Evolutionary conservation across 2,797 vertebrate species (phyloP).

Genomic region (Ambastaia sidthimunki): DNA sequence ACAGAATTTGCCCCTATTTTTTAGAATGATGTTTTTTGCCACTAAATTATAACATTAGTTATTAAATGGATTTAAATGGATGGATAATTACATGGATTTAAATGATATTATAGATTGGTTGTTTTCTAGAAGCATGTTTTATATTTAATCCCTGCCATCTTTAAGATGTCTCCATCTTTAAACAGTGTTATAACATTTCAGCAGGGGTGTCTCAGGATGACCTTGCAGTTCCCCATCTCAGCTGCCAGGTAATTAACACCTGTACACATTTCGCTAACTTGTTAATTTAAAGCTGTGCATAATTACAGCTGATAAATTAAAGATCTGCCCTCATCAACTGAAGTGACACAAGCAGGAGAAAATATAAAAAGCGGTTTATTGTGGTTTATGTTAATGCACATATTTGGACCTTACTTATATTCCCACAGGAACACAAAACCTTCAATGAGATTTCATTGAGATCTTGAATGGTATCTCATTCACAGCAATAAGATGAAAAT

Average conservation of each 20-base stretch:
- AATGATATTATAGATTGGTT: background rate
- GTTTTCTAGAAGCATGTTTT: slow-evolving; percentile 11
- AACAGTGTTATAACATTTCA: slow-evolving; percentile 43
- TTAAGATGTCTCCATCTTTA: slow-evolving; percentile 53
- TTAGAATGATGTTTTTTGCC: no score
- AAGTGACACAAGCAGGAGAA: background rate
- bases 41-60: no score
- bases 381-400: background rate
- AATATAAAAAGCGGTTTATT: background rate
- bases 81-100: background rate
- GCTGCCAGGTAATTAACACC: slow-evolving; percentile 61
- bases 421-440: no score
- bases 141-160: slow-evolving; percentile 23
- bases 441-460: no score
- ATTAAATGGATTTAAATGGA: no score
- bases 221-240: slow-evolving; percentile 50
- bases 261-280: slow-evolving; percentile 40
- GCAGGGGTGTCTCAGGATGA: slow-evolving; percentile 51
- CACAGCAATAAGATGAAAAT: no score
- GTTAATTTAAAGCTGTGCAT: slow-evolving; percentile 43
- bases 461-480: no score
- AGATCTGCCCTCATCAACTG: slow-evolving; percentile 9
- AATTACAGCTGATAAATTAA: slow-evolving; percentile 1
- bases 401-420: no score
- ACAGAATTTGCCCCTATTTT: background rate